These are phyloP conservation scores for Paguma larvata DNA, from an alignment of 2,797 vertebrate species.

Conservation along the genomic window DNA sequence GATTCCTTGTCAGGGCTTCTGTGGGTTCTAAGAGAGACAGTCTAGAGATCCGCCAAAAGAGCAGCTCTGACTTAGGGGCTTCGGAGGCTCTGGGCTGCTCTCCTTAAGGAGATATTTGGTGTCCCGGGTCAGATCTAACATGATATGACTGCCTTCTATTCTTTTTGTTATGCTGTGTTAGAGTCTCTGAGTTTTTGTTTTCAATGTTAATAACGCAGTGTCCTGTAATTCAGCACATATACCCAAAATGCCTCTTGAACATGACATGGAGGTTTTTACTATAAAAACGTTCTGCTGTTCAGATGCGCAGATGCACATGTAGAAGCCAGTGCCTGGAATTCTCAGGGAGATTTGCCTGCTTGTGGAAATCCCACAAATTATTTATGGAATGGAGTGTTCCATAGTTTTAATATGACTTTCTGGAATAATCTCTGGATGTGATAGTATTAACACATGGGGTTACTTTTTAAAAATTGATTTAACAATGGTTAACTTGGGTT, in stretches of 20 bases:
- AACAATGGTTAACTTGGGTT: constrained; percentile 43
- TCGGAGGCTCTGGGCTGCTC: background rate
- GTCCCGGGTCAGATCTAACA: background rate
- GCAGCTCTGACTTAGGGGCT: background rate
- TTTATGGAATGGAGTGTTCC: background rate
- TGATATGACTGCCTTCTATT: background rate
- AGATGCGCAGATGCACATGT: background rate
- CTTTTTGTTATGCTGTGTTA: constrained; percentile 22
- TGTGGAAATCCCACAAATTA: constrained; percentile 30
- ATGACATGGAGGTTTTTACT: background rate
- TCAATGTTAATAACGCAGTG: background rate
- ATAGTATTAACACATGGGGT: background rate
- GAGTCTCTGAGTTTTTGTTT: background rate
- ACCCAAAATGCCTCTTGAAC: background rate
- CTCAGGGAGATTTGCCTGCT: background rate
- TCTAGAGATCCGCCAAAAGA: background rate
- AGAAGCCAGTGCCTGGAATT: background rate
- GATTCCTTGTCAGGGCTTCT: background rate
- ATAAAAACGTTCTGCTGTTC: background rate
- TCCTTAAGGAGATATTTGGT: background rate
- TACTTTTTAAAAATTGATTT: background rate
- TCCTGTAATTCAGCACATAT: constrained; percentile 8
- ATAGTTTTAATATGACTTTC: constrained; percentile 35
- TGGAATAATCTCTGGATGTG: background rate
- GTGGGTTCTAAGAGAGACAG: background rate